Evolutionary conservation across 2,797 vertebrate species (phyloP), one percentile per base, ranked within the genome.

Genomic region (Xyrichtys novacula): DNA sequence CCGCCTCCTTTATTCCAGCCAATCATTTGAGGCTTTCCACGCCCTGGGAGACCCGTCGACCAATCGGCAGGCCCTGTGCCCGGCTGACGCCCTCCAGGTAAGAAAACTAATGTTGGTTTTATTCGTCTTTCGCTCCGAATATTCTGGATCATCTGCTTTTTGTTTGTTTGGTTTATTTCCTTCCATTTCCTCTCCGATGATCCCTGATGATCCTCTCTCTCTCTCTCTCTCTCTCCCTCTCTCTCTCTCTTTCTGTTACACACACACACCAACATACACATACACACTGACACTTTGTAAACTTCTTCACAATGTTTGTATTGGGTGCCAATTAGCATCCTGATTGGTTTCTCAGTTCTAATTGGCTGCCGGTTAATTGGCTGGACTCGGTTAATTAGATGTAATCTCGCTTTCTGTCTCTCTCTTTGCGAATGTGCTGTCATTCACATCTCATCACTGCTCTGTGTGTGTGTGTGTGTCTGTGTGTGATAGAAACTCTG

Each of bases 1-100:
- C 19, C 95, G 96, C 92, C 95, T 98, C 82, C 92, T 99, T 88
- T 78, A 79, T 57, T 90, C 94, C 89, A 87, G 91, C 91, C 86
- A 89, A 66, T 87, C 81, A 1, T 69, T 76, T 0, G 47, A 77
- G 57, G 31, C 47, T 40, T 49, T 68, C 7, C 0, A 9, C 0
- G 57, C 59, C 42, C 6, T 39, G 0, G 10, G 50, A 14, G 65
- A 81, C 1, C 9, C 44, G 1, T 25, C 78, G 0, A 48, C 81
- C 76, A 93, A 87, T 91, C 91, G 82, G 85, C 65, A 61, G 61
- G 43, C 92, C 85, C 68, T 81, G 9, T 65, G 66, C 68, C 62
- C 77, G 22, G 49, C 42, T 17, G 80, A 94, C 69, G 90, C 92
- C 93, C 94, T 94, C 84, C 94, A 96, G 95, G 96, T 98, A 81